Evolutionary conservation across 2,888 invertebrate genomes (phyloP), one percentile per base, ranked within the genome.

Genomic region (Lamellibrachia columna): DNA sequence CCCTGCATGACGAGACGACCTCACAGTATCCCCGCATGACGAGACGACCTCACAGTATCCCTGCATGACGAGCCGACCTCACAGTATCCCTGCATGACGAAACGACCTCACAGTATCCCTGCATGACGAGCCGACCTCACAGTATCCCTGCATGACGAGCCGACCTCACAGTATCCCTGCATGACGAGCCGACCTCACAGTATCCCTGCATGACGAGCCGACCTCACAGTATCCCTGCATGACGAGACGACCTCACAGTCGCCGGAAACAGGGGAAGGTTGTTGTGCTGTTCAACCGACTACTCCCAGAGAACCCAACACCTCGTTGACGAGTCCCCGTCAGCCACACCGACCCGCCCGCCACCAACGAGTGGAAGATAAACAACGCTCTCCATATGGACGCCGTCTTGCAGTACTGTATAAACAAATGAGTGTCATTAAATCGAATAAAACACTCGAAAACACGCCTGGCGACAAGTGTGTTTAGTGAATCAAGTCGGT

Each of bases 341-440:
- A 75, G 6, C 75, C 22, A 75, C 75, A 22, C 75, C 75, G 22
- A 22, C 75, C 60, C 75, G 15, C 75, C 75, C 22, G 22, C 75
- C 15, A n/a, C n/a, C 75, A 22, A 75, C 75, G n/a, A 75, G 75
- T 75, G 75, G 15, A 11, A 22, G 75, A 75, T 75, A 75, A 75
- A 75, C 75, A 75, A 15, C 75, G 15, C 22, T 75, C 75, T 75
- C 75, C 75, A 75, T 75, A 75, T 75, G 75, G 75, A 75, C 75
- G 6, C 75, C 75, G 75, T 75, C 75, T 75, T 6, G 75, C n/a
- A 15, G 75, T 22, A 75, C 75, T 75, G 75, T 75, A 15, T 75
- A 75, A 75, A 75, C 75, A 75, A 75, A 75, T 75, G 75, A 75
- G 75, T 75, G 75, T 75, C 75, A 75, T 75, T 75, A 75, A 75